Evolutionary conservation across 2,888 invertebrate genomes (phyloP).

Genomic region (Vandiemenella viatica): DNA sequence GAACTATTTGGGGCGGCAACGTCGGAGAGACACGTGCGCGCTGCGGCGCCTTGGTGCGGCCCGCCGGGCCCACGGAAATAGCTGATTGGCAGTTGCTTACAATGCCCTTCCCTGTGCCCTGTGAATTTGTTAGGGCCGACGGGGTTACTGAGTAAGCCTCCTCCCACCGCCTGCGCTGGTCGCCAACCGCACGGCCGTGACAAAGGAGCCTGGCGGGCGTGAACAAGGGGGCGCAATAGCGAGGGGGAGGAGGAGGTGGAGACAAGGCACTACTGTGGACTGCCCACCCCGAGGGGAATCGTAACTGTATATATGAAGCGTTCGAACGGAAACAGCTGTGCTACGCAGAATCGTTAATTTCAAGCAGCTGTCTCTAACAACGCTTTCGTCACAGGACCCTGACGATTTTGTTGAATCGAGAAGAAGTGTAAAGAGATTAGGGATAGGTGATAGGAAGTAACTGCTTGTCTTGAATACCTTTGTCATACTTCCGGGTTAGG

Average conservation of each 20-base stretch:
- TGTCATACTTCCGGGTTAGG: too few species aligned
- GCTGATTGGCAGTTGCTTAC: constrained; percentile 17
- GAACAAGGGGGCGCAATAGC: constrained; percentile 2
- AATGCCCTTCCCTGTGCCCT: constrained; percentile 15
- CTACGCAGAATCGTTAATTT: too few species aligned
- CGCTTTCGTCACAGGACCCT: too few species aligned
- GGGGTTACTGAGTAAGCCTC: constrained; percentile 8
- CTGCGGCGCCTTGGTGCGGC: constrained; percentile 11
- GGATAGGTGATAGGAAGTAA: too few species aligned
- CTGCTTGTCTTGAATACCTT: too few species aligned
- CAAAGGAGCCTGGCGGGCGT: constrained; percentile 1
- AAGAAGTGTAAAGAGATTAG: too few species aligned
- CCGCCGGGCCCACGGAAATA: constrained; percentile 15
- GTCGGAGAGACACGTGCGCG: constrained; percentile 9
- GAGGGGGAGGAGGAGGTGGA: neutral
- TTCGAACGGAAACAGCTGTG: too few species aligned
- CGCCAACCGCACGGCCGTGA: neutral
- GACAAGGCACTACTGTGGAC: neutral
- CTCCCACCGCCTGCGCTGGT: constrained; percentile 8
- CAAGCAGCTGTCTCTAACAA: too few species aligned
- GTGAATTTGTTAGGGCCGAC: constrained; percentile 10
- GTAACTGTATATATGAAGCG: too few species aligned
- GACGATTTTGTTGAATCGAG: too few species aligned
- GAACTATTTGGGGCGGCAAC: constrained; percentile 18
- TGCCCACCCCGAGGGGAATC: too few species aligned